Evolutionary conservation across 1,140 invertebrate species (phyloP).

Genomic region (Zaprionus nigranus): DNA sequence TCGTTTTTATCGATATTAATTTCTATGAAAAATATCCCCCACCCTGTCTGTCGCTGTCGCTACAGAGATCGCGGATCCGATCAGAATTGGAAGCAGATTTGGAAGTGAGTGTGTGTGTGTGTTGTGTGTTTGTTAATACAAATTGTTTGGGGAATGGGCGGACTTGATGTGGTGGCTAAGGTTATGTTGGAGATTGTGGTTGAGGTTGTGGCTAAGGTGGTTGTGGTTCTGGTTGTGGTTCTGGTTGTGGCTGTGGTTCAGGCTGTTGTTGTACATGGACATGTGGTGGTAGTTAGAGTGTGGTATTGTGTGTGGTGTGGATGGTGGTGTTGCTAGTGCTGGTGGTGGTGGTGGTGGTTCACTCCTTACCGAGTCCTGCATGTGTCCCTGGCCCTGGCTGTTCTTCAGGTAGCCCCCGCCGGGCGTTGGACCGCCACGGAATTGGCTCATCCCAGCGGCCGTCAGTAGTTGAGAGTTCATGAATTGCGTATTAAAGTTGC

Average conservation of each 20-base stretch:
- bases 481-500: constrained; percentile 83
- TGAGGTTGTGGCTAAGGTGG: constrained; percentile 3
- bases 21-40: constrained; percentile 37
- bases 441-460: constrained; percentile 79
- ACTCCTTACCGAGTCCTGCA: constrained; percentile 84
- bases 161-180: constrained; percentile 10
- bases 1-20: constrained; percentile 30
- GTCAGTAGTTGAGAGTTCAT: constrained; percentile 84
- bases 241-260: not conserved
- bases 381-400: constrained; percentile 86
- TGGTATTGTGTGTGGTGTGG: constrained; percentile 34
- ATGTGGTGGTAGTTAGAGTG: constrained; percentile 36
- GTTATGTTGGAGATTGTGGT: not conserved
- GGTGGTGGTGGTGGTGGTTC: constrained; percentile 25
- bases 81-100: not conserved
- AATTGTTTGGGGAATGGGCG: constrained; percentile 29
- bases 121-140: constrained; percentile 35
- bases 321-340: constrained; percentile 11
- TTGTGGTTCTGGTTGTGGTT: constrained; percentile 10
- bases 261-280: constrained; percentile 41
- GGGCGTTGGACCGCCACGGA: constrained; percentile 84
- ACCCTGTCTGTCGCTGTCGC: not conserved
- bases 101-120: not conserved
- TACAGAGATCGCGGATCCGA: not conserved
- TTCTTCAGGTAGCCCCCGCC: constrained; percentile 86